Evolutionary conservation across 2,113 vertebrate species (phyloP), one percentile per base, ranked within the genome.

Genomic region (Xiphias gladius): DNA sequence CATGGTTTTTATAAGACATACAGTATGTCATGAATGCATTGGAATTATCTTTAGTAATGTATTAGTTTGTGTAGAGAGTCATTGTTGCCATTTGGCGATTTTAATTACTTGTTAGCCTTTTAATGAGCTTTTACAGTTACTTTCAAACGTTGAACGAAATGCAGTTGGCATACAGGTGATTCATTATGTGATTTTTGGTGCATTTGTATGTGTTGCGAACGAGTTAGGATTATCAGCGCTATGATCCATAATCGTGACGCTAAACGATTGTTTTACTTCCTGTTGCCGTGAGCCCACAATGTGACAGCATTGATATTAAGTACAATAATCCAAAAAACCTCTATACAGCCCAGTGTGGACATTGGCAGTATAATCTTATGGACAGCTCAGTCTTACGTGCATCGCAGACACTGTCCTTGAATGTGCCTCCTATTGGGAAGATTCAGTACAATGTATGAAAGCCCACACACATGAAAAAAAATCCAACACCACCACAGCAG

Each of bases 401-500:
- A 17, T 58, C 57, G 11, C 43, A 79, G 57, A 48, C 7, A 20
- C 12, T 74, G 71, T 76, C 63, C 39, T 69, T 82, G 4, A 62
- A 32, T 76, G 2, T 48, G 30, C 16, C 22, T 83, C 26, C 82
- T 41, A 32, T 19, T 37, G 39, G 28, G 41, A 88, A 69, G 48
- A 62, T 50, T 77, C 20, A 57, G 35, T 35, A 32, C n/a, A 35
- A 55, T 83, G 80, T 72, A 68, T 82, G 62, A 65, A 76, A 86
- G 32, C 61, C 61, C 67, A 76, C 68, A 71, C 80, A 48, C 65
- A 85, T 73, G 83, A 64, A 71, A 83, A n/a, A 82, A 80, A 69
- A 83, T 66, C 26, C 66, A 12, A 24, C 8, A 10, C 64, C 63
- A 41, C 26, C 48, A 54, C 35, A 71, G 55, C 24, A 62, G 65